Conservation (phyloP, 2,888 invertebrate genomes). For the Nomada lathburiana region DNA sequence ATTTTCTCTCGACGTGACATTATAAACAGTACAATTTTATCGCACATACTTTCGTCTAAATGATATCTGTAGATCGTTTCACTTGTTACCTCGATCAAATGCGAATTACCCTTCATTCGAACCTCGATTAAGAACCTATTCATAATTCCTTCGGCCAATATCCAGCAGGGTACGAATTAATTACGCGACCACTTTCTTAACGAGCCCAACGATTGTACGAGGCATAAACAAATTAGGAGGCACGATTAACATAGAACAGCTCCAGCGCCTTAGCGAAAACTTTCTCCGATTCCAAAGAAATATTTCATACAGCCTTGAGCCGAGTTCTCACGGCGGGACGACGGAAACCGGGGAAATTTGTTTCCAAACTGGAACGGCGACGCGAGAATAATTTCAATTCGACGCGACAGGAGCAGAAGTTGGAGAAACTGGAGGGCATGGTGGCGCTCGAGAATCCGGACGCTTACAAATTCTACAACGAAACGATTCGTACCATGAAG, state of each 20-base stretch:
- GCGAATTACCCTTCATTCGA: neutral
- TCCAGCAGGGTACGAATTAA: no score
- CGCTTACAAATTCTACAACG: slow-evolving; percentile 79
- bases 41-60: neutral
- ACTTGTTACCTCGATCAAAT: neutral
- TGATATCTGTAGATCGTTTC: neutral
- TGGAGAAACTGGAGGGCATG: slow-evolving; percentile 82
- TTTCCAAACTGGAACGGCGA: slow-evolving; percentile 5
- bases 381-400: slow-evolving; percentile 13
- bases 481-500: slow-evolving; percentile 79
- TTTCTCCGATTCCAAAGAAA: slow-evolving; percentile 22
- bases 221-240: slow-evolving; percentile 9
- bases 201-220: neutral
- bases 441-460: slow-evolving; percentile 76
- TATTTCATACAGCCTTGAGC: slow-evolving; percentile 31
- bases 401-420: slow-evolving; percentile 78
- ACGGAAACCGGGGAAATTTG: neutral
- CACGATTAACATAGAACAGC: neutral
- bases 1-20: no score
- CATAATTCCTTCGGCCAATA: no score
- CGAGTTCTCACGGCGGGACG: neutral
- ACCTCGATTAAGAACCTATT: neutral
- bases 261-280: no score
- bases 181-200: no score
- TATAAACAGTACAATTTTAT: no score